Evolutionary conservation across 2,888 invertebrate genomes (phyloP), one percentile per base, ranked within the genome.

Genomic region (Heliconius hortense): DNA sequence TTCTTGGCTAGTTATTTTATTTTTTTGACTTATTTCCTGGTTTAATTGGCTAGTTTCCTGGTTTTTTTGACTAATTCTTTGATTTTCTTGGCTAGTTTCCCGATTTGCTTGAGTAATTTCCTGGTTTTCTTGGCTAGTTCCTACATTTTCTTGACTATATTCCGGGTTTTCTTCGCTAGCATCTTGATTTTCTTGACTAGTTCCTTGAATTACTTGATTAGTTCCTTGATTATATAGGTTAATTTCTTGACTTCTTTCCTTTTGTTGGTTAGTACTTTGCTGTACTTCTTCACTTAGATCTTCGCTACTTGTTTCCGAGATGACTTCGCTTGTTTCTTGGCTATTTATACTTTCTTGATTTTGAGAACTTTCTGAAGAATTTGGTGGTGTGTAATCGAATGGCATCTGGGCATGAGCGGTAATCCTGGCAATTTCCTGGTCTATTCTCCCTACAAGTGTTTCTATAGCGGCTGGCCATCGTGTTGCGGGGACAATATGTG

Each of bases 401-500:
- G 78, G 71, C 60, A 73, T 53, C 73, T 84, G 77, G 76, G 86
- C 82, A 75, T 87, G 86, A 2, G 88, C 88, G 5, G 91, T 83
- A 78, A 93, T 93, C 75, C 92, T 85, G 0, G 92, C 90, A 71
- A 93, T 87, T 81, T 91, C 90, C 68, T 90, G 91, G 80, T 93
- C 92, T 53, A 93, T 83, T 81, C 88, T 91, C 10, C 84, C 79
- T 75, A 92, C 83, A 1, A 93, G 82, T 48, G 91, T 90, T n/a
- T 91, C 89, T n/a, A 92, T 82, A 21, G 88, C 90, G 7, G 83
- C 81, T 0, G 93, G 83, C 94, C 94, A 94, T 18, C 94, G 88
- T 3, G 85, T 79, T 8, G 95, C 94, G 0, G 96, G 93, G 67
- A 94, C 87, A 1, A 89, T 87, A 88, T 96, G 96, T 26, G 95